phyloP scores from a whole-genome alignment of 2,113 vertebrate species.

The Nothoprocta perdicaria region DNA sequence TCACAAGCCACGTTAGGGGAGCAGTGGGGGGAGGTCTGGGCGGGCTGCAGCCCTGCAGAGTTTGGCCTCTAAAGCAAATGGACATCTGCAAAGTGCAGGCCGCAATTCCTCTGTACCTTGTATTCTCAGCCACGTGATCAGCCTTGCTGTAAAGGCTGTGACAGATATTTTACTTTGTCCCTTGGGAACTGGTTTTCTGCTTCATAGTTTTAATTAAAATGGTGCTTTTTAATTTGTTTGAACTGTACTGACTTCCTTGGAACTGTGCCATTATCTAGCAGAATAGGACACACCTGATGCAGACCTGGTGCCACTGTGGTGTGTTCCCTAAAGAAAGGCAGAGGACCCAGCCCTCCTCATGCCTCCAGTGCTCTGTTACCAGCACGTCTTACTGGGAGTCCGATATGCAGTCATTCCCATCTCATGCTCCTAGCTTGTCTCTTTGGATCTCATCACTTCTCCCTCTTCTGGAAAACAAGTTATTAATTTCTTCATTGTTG shows the following conservation, averaged over 20 bases:
- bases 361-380: neutral
- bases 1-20: neutral
- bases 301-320: neutral
- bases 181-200: constrained; percentile 9
- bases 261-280: neutral
- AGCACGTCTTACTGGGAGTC: rapidly evolving
- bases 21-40: neutral
- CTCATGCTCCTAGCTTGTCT: neutral
- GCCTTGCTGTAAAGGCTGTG: neutral
- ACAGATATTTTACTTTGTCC: neutral
- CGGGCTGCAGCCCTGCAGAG: neutral
- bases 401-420: rapidly evolving
- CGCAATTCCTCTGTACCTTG: neutral
- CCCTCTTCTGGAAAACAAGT: neutral
- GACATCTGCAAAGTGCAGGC: neutral
- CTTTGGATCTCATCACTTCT: neutral
- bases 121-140: constrained; percentile 30
- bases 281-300: constrained; percentile 11
- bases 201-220: constrained; percentile 46
- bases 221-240: constrained; percentile 17
- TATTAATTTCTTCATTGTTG: rapidly evolving
- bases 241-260: neutral
- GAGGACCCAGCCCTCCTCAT: neutral
- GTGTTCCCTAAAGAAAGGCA: neutral
- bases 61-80: neutral